Evolutionary conservation across 2,888 invertebrate species (phyloP).

Genomic region (Athetis lepigone): DNA sequence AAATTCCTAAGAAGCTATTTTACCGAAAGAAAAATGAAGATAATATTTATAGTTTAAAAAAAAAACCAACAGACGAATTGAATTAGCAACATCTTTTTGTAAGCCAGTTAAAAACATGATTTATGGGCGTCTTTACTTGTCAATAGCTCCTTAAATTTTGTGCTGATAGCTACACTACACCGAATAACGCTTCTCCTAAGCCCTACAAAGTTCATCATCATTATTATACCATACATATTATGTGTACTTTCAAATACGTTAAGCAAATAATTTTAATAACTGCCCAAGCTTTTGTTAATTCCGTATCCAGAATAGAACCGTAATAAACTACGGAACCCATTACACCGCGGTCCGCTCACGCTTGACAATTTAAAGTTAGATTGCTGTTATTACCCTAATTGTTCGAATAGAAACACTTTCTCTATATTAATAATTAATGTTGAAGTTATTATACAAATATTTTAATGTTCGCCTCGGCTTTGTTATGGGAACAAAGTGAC

Average conservation of each 20-base stretch:
- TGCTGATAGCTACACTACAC: too few species aligned
- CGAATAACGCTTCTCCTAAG: too few species aligned
- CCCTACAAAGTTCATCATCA: too few species aligned
- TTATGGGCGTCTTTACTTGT: too few species aligned
- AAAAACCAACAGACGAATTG: not conserved
- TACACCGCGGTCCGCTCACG: not conserved
- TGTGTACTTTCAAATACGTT: too few species aligned
- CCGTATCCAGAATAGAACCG: not conserved
- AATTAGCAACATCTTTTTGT: too few species aligned
- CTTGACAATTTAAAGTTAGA: conserved; percentile 48
- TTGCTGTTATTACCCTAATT: conserved; percentile 67
- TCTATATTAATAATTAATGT: conserved; percentile 67
- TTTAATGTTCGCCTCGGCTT: conserved; percentile 48
- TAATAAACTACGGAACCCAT: conserved; percentile 22
- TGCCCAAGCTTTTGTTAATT: not conserved
- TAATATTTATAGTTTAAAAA: not conserved
- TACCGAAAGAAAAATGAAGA: not conserved
- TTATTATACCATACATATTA: too few species aligned
- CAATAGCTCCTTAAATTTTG: too few species aligned
- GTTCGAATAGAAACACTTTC: conserved; percentile 71
- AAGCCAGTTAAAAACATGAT: too few species aligned
- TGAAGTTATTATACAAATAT: conserved; percentile 58
- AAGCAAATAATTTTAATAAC: too few species aligned
- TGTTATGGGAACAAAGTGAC: conserved; percentile 32
- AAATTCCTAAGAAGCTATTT: not conserved